Evolutionary conservation across 2,888 invertebrate genomes (phyloP), one percentile per base, ranked within the genome.

Genomic region (Himalopsyche anomala): DNA sequence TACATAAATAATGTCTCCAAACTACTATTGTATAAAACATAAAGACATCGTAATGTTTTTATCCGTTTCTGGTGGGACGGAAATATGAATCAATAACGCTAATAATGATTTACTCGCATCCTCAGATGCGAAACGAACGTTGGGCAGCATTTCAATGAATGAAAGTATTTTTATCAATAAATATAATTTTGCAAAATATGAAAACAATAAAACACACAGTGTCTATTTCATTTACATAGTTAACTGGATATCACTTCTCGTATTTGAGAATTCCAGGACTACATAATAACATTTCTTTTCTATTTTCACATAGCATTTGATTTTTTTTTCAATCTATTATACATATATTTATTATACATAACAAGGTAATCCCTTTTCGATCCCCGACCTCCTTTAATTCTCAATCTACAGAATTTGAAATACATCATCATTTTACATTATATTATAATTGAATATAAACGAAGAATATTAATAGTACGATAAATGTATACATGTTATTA

Each of bases 51-150:
- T 69, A 80, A 54, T 84, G 62, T 85, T 83, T 81, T 56, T 56
- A 86, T 87, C 81, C 85, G 84, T 40, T 87, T 86, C 19, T 69
- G 83, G 83, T 82, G 84, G 86, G 87, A 87, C 86, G 87, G 86
- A 87, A 82, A 86, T 80, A 84, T 69, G 85, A 86, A 84, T 86
- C 81, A 85, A 87, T 84, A 87, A 87, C 56, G 83, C 42, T 85
- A 85, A 62, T 38, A 82, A 85, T 40, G 80, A 40, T 36, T 84
- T 84, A 42, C 36, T 40, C 80, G 55, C n/a, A 36, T 54, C 55
- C 55, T 80, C 54, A n/a, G 54, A 45, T n/a, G 51, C 42, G 28
- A 45, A 74, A 83, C 69, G 12, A 81, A 74, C 83, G 45, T 74
- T 36, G 74, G 74, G 74, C 74, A 74, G 74, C 74, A 36, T 74